Evolutionary conservation across 2,797 vertebrate species (phyloP), one percentile per base, ranked within the genome.

Genomic region (Sebastes ruberrimus): DNA sequence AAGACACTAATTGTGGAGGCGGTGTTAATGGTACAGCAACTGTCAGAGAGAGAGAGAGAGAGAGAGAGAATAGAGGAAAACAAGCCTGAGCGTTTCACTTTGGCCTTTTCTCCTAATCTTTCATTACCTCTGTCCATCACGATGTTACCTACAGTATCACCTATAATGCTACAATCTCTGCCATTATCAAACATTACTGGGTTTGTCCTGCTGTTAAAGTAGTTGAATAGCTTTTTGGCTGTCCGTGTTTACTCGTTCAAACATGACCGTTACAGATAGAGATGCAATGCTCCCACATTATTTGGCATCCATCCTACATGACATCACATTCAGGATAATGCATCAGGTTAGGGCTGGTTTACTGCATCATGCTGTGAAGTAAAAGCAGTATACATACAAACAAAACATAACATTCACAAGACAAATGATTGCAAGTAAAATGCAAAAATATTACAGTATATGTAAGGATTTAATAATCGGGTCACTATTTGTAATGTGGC

Each of bases 1-100:
- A 89, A 93, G 93, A 93, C 82, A 89, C 94, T 94, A 94, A 94
- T 94, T 94, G 90, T 92, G 86, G 89, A 92, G 92, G 91, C 86
- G 84, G 88, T 92, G 86, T 93, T 94, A 90, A 93, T 91, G 84
- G 91, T 92, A 85, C 88, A 85, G 89, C 88, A 89, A 92, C 90
- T 89, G 91, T 91, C 90, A 89, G 86, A 83, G 83, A 93, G 74
- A 61, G 75, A n/a, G n/a, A n/a, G n/a, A n/a, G 35, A 38, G 35
- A 38, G 35, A 42, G 38, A 64, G 69, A 80, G 27, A 66, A 59
- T 60, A 72, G 42, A 83, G 71, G 65, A 74, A 85, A 84, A 81
- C 63, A 76, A 86, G 73, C 53, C 60, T 67, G 32, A 75, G 74
- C 5, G 7, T 68, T 70, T 86, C 71, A 85, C 76, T 85, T 71